phyloP scores from a whole-genome alignment of 2,113 vertebrate species.

The Thunnus thynnus region DNA sequence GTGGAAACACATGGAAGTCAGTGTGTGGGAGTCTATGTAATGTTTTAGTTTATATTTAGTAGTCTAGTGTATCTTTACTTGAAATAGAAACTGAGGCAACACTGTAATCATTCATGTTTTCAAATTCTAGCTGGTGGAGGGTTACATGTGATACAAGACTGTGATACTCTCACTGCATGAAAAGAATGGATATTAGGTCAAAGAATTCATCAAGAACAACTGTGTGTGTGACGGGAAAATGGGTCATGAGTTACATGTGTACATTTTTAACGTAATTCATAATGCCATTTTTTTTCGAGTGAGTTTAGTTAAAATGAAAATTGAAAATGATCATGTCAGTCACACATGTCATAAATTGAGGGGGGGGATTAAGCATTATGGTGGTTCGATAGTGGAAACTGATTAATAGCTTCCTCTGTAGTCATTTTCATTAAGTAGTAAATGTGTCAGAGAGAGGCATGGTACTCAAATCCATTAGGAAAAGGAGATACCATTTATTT shows the following conservation, averaged over 20 bases:
- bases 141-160: constrained; percentile 1
- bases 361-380: neutral
- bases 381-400: neutral
- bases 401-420: constrained; percentile 23
- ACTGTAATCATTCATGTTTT: constrained; percentile 42
- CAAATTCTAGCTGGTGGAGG: constrained; percentile 3
- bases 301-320: neutral
- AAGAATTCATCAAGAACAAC: neutral
- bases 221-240: constrained; percentile 7
- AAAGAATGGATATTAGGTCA: constrained; percentile 9
- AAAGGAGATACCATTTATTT: constrained; percentile 59
- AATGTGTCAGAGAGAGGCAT: constrained; percentile 45
- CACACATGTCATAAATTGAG: constrained; percentile 29
- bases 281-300: neutral
- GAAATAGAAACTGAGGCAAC: constrained; percentile 15
- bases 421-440: constrained; percentile 53
- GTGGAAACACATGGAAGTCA: constrained; percentile 14
- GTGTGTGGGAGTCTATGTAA: constrained; percentile 24
- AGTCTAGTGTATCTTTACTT: constrained; percentile 15
- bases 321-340: constrained; percentile 21
- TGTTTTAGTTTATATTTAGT: constrained; percentile 43
- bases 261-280: neutral
- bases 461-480: constrained; percentile 49
- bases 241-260: constrained; percentile 15
- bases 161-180: constrained; percentile 7